Base-by-base conservation (phyloP, 2,888 invertebrate genomes). In the Troilus luridus region DNA sequence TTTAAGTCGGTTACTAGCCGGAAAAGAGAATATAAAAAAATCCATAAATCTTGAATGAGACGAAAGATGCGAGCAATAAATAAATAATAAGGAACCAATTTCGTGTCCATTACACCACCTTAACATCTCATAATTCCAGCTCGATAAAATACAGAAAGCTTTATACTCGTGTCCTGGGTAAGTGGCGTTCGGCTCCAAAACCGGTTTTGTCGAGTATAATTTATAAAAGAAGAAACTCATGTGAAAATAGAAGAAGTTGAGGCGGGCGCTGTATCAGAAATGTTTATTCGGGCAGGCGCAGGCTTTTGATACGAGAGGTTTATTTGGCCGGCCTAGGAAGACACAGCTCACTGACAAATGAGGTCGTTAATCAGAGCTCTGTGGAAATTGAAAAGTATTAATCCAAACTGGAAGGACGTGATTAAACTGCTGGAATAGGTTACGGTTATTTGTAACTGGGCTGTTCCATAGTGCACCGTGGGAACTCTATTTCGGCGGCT, bases 381-480 rank as follows among this genome's bases (percentile, higher is more conserved):
- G 62, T 24, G 89, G 89, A 89, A 89, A 89, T 89, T 89, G 89
- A 89, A 89, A 41, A 89, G 89, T 89, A 89, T 89, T 89, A 89
- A 89, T 89, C 89, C 89, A 54, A 62, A 54, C 27, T 85, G 56
- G 56, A 56, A 67, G 54, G 89, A 89, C 89, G 89, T 89, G 89
- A 89, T 89, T 89, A 89, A 67, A 89, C 59, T 89, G 12, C 59
- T n/a, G 41, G 89, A 89, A 64, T 24, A 89, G 89, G 64, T 89
- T 27, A 54, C 67, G 67, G 89, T 89, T 89, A 89, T 89, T 89
- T 89, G 89, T 89, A 64, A 41, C 64, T 60, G 62, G 72, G 72
- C 8, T 77, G 72, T 56, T 85, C 85, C 85, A 85, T 85, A 85
- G 85, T 85, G 85, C 85, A 11, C 85, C 85, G 85, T 85, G 85